Conservation (phyloP, 2,888 invertebrate species). For the Volucella bombylans region DNA sequence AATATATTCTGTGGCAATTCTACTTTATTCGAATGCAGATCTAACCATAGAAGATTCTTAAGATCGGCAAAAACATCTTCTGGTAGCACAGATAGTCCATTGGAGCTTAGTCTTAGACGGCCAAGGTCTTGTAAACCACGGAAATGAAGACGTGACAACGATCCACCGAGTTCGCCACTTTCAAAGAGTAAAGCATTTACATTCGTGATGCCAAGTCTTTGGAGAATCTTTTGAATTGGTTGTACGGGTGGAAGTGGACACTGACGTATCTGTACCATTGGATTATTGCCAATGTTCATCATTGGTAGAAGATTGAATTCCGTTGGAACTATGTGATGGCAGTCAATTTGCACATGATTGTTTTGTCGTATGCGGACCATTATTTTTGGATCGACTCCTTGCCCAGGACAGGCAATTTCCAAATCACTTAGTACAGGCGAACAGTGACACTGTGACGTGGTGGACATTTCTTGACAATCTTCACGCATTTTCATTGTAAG, state of each 20-base stretch:
- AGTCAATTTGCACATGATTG: slow-evolving; percentile 80
- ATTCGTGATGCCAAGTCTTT: slow-evolving; percentile 79
- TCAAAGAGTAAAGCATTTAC: slow-evolving; percentile 84
- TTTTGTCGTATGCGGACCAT: slow-evolving; percentile 79
- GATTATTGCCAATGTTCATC: slow-evolving; percentile 78
- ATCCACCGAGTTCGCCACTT: slow-evolving; percentile 82
- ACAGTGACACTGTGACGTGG: slow-evolving; percentile 78
- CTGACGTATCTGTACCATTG: slow-evolving; percentile 79
- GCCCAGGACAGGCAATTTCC: slow-evolving; percentile 80
- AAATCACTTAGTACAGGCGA: slow-evolving; percentile 78
- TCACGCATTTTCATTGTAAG: slow-evolving; percentile 76
- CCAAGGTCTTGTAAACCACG: slow-evolving; percentile 84
- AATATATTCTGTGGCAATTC: slow-evolving; percentile 85
- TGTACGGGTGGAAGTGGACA: slow-evolving; percentile 82
- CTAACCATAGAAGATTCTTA: slow-evolving; percentile 85
- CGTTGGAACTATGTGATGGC: slow-evolving; percentile 78
- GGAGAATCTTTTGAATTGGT: slow-evolving; percentile 81
- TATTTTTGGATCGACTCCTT: slow-evolving; percentile 78
- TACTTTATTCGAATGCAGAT: slow-evolving; percentile 85
- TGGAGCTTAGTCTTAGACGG: slow-evolving; percentile 85
- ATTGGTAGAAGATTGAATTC: slow-evolving; percentile 79
- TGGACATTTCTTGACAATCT: slow-evolving; percentile 78
- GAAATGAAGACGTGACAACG: slow-evolving; percentile 85
- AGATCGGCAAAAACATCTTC: slow-evolving; percentile 86
- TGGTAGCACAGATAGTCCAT: slow-evolving; percentile 85